Base-by-base conservation (phyloP, 1,140 invertebrate species). In the Brachionus sp. region DNA sequence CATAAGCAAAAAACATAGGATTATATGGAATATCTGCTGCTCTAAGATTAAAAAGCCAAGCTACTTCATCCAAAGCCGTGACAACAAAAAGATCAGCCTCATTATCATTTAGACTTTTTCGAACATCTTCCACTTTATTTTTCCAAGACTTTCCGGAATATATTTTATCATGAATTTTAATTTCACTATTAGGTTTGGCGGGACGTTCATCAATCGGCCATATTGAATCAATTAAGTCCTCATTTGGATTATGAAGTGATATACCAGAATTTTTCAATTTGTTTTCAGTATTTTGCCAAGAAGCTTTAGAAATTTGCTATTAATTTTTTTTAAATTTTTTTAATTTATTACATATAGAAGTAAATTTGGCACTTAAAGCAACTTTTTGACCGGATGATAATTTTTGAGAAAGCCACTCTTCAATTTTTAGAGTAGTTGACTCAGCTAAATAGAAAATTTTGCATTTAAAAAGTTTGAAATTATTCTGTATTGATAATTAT, bases 1-100 rank as follows among this genome's bases (percentile, higher is more conserved):
- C 90, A 88, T 96, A 98, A 0, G 95, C 91, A 87, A 97, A 98
- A 88, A 98, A 98, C 0, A 98, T 94, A 0, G 97, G 97, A 90
- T 98, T 98, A 88, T 92, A 98, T n/a, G 92, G 90, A 85, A 99
- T 98, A 88, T 99, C 97, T 0, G 92, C 93, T 5, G 97, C 97
- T 77, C 97, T 91, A 16, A 98, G 89, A 89, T 99, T 99, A 37
- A 98, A 89, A 29, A 97, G 89, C 92, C 77, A 98, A 0, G 95
- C 95, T 29, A 96, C 92, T 89, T 97, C 95, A 88, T 97, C 95
- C 16, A 98, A 87, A 10, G 93, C 93, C 6, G 94, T 94, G 1
- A 98, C 87, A 16, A 97, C 90, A 5, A 96, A 87, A 3, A 92
- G 88, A 2, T 91, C 89, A 0, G 91, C 92, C 39, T 91, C 91